A percentile compares a stretch with the other conserved stretches of the same genome.
Conservation (phyloP, 2,888 invertebrate species). For the Cataglyphis livida region DNA sequence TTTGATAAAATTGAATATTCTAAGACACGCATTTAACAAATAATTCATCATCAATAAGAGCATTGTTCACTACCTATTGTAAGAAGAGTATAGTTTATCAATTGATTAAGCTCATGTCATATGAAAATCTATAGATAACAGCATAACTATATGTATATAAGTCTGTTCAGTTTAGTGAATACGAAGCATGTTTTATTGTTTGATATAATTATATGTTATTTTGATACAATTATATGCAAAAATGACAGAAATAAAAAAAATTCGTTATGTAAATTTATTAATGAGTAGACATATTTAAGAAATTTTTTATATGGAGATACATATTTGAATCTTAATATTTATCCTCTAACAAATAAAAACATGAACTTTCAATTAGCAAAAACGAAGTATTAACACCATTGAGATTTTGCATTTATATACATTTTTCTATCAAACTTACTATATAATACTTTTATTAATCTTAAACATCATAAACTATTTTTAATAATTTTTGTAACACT, state of each 20-base stretch:
- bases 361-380: neutral
- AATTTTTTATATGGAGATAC: neutral
- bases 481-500: constrained; percentile 10
- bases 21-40: constrained; percentile 79
- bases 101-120: neutral
- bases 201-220: neutral
- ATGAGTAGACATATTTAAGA: neutral
- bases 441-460: neutral
- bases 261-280: constrained; percentile 12
- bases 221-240: neutral
- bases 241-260: neutral
- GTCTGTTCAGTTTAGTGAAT: neutral
- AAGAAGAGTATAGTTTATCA: constrained; percentile 17
- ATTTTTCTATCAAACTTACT: neutral
- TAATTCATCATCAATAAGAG: neutral
- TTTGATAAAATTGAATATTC: constrained; percentile 90
- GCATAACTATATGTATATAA: constrained; percentile 1
- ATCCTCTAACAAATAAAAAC: neutral
- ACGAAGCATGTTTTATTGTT: neutral
- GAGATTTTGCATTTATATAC: constrained; percentile 6
- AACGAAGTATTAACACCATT: neutral
- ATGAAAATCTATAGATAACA: neutral
- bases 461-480: constrained; percentile 21
- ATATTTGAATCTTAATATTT: neutral
- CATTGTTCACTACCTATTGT: constrained; percentile 21